Evolutionary conservation across 2,888 invertebrate species (phyloP).

Genomic region (Entomobrya multifasciata): DNA sequence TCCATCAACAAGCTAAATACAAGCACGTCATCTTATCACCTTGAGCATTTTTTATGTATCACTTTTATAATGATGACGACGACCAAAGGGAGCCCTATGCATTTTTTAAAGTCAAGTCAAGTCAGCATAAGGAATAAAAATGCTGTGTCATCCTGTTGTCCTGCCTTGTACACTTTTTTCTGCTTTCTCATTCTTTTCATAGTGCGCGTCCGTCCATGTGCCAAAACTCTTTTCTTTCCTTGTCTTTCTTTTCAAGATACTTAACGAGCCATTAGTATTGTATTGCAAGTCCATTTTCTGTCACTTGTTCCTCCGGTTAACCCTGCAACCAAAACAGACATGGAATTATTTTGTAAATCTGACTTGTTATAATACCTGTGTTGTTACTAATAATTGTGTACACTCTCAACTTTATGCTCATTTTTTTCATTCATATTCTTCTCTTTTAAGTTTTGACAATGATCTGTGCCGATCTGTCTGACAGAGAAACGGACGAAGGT

Average conservation of each 20-base stretch:
- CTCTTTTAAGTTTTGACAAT: neutral
- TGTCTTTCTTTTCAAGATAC: constrained; percentile 43
- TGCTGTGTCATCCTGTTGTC: constrained; percentile 50
- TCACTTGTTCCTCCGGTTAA: constrained; percentile 59
- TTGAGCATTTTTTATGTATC: constrained; percentile 40
- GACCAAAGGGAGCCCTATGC: constrained; percentile 23
- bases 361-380: neutral
- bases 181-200: constrained; percentile 37
- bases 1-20: constrained; percentile 1
- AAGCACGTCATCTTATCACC: too few species aligned
- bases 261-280: constrained; percentile 69
- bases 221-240: constrained; percentile 51
- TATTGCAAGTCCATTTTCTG: constrained; percentile 65
- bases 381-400: constrained; percentile 35
- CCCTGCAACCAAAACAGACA: constrained; percentile 26
- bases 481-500: constrained; percentile 16
- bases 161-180: constrained; percentile 26
- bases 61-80: constrained; percentile 2
- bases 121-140: too few species aligned
- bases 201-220: constrained; percentile 54
- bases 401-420: constrained; percentile 50
- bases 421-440: constrained; percentile 29
- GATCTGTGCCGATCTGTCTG: neutral
- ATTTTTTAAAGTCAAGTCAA: too few species aligned
- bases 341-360: neutral